Evolutionary conservation across 2,113 vertebrate species (phyloP).

Genomic region (Tragelaphus imberbis): DNA sequence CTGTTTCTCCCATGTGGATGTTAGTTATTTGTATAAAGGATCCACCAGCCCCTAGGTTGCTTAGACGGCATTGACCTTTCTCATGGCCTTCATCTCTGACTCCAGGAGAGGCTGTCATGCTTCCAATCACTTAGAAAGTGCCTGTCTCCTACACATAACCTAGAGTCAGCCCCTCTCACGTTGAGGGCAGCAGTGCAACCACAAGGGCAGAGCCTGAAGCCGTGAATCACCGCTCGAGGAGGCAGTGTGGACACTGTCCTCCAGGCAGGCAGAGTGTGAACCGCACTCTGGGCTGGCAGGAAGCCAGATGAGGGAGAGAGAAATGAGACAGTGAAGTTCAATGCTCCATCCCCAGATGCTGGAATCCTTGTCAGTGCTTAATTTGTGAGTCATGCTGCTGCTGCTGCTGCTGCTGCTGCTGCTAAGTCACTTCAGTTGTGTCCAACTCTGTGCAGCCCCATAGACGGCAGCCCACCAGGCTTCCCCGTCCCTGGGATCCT

Average conservation of each 20-base stretch:
- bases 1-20: neutral
- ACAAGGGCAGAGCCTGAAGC: neutral
- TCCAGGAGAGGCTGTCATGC: neutral
- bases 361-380: neutral
- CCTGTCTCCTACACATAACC: neutral
- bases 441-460: too few relatives aligned
- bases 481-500: too few relatives aligned
- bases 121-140: neutral
- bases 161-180: neutral
- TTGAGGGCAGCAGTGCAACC: neutral
- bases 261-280: neutral
- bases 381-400: neutral
- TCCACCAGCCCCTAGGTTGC: neutral
- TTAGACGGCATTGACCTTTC: neutral
- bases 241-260: neutral
- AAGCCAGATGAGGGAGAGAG: neutral
- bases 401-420: too few relatives aligned
- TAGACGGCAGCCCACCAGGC: too few relatives aligned
- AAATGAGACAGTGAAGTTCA: neutral
- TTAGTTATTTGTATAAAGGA: neutral
- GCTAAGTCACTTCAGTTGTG: too few relatives aligned
- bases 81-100: neutral
- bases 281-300: accelerated
- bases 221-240: accelerated
- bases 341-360: too few relatives aligned